Base-by-base conservation (phyloP, 2,797 vertebrate species). In the Tokudaia muenninki region DNA sequence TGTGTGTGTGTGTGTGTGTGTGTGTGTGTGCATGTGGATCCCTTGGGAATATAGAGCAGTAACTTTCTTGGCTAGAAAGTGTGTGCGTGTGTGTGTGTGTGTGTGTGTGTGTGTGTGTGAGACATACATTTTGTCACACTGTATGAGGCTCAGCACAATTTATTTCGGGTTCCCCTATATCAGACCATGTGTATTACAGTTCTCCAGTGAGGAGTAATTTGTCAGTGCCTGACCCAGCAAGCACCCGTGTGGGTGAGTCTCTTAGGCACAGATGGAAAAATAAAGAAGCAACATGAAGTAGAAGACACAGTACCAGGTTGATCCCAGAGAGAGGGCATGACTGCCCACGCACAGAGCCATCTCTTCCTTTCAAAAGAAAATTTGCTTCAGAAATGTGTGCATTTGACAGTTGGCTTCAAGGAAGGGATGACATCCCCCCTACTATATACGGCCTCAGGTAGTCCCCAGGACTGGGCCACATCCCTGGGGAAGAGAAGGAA, bases 61-160 rank as follows among this genome's bases (percentile, higher is more conserved):
- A 90, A 31, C 10, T 86, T 50, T 92, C 78, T 97, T 95, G 97
- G 94, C 88, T 0, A 67, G 82, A 90, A 93, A 89, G 34, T 82
- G 5, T 55, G 34, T 22, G n/a, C 55, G 26, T 55, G 70, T 77
- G 44, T 84, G 65, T 24, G 7, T 19, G 22, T 41, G 47, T 17
- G 50, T 31, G 52, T 14, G 0, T 5, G 12, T 13, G 11, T 67
- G 65, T 41, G 41, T 41, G 41, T 41, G 41, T 41, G 41, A 2
- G 41, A 65, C 16, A n/a, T 17, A 70, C 70, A 77, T 95, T 77
- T 83, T 1, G 1, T 80, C 63, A 70, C 78, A 34, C 34, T 22
- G 26, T 19, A 9, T 88, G 92, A 97, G 78, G 37, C 87, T 84
- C n/a, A 63, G 81, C 65, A 78, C 61, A 86, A 55, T 94, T 89